Evolutionary conservation across 2,888 invertebrate species (phyloP).

Genomic region (Caenorhabditis japonica): DNA sequence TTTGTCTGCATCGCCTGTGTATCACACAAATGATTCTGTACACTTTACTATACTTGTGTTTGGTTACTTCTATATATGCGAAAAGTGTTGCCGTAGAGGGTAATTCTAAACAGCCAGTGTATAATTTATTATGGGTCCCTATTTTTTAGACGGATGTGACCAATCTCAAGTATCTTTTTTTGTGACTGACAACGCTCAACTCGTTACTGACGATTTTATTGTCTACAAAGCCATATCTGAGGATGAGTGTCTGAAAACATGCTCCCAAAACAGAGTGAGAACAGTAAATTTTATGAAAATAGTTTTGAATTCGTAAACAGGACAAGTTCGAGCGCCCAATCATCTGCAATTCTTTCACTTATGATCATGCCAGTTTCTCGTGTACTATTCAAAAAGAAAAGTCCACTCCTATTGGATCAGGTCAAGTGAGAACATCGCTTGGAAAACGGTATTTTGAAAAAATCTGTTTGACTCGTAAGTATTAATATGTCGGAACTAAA

Average conservation of each 20-base stretch:
- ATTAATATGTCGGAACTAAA: neutral
- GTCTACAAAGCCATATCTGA: constrained; percentile 68
- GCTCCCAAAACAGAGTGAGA: constrained; percentile 67
- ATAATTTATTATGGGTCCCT: neutral
- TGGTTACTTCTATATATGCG: neutral
- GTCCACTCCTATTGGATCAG: constrained; percentile 64
- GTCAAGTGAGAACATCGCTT: constrained; percentile 23
- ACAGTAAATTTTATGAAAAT: neutral
- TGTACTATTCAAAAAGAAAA: constrained; percentile 68
- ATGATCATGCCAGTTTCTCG: constrained; percentile 67
- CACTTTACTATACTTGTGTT: neutral
- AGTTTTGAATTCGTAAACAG: constrained; percentile 20
- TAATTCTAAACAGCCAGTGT: neutral
- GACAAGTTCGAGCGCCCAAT: constrained; percentile 62
- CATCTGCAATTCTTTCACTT: constrained; percentile 69
- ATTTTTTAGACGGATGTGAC: constrained; percentile 16
- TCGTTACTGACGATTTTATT: constrained; percentile 48
- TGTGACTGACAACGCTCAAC: constrained; percentile 64
- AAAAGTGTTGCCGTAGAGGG: constrained; percentile 20
- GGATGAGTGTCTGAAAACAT: constrained; percentile 68
- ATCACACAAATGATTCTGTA: constrained; percentile 8
- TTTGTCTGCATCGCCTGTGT: too few species aligned
- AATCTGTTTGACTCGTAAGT: constrained; percentile 71
- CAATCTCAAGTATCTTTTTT: constrained; percentile 51
- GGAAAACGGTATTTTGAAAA: constrained; percentile 75